Base-by-base conservation (phyloP, 2,113 vertebrate genomes). In the Odobenus rosmarus region DNA sequence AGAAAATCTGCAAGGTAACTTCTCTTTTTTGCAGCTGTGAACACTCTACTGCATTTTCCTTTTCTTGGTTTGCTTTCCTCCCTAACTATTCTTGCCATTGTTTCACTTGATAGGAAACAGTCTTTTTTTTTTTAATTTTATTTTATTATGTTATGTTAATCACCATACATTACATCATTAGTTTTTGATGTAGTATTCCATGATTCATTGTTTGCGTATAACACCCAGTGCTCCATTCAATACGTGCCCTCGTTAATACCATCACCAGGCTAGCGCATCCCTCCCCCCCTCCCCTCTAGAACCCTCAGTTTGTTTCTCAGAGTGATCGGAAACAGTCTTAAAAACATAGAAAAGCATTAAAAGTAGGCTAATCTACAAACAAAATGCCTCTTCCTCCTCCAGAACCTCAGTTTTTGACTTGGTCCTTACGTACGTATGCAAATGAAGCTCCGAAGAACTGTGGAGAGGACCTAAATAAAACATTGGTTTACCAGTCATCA, bases 381-480 rank as follows among this genome's bases (percentile, higher is more conserved):
- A 51, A 88, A 85, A 87, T 51, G 13, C 16, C 55, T 53, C 92
- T 95, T 92, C 39, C 42, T 96, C 31, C 33, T 61, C 13, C 64
- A 84, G 83, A 96, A 74, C 42, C 28, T 85, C 59, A 79, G 86
- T 12, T 84, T 90, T 81, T 86, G 57, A 84, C 55, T 88, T 85
- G 59, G 84, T 92, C 92, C 81, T 94, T 93, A 77, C 61, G 88
- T 72, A 88, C 61, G 69, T 86, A 96, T 98, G 95, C 71, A 97
- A 93, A 98, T 96, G 94, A 84, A 93, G 71, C 77, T 33, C 82
- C 84, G 74, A 79, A 90, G 96, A 82, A 82, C 92, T 95, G 84
- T 79, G 42, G 81, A 88, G 49, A 93, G 88, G 83, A 74, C 72
- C 96, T 95, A 97, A 97, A 97, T 95, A 96, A 96, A 97, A 94